Base-by-base conservation (phyloP, 2,797 vertebrate species). In the Phrynocephalus guinanensis region DNA sequence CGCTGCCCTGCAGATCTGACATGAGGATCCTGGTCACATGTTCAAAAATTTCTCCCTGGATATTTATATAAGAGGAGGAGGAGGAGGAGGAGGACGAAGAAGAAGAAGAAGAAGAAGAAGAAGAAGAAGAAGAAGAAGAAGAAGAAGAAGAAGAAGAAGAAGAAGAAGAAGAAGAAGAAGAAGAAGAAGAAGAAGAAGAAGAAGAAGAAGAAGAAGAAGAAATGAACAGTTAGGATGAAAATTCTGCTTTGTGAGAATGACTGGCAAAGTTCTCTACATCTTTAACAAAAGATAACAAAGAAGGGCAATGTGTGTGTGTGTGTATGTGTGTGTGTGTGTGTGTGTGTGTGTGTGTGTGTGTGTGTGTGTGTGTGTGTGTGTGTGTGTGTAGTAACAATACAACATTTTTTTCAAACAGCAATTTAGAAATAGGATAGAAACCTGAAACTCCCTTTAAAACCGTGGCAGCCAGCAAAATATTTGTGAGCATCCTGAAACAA, bases 381-480 rank as follows among this genome's bases (percentile, higher is more conserved):
- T 56, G 52, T 56, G 52, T 56, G 1, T 56, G 67, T 18, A 13
- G 60, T 52, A 79, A 83, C 70, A 71, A 26, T 24, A 28, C 28
- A 63, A 56, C 18, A 9, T 88, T 84, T 84, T 70, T 80, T 75
- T 63, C 38, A 72, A 38, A 73, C 75, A 13, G 70, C 56, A 63
- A 18, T 84, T 79, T 80, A 66, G 67, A 56, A 66, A 50, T 73
- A 73, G 56, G 44, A 75, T 67, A 18, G 71, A 52, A 76, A 70
- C 60, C 38, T 44, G 71, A 66, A 68, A 16, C 66, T 79, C 66
- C 44, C 66, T 56, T 16, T 50, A 68, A 33, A 85, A 87, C 82
- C 26, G 44, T 33, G 79, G 66, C 48, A 85, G 79, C 63, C n/a
- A 56, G 70, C 70, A 80, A 85, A 85, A 56, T 80, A 70, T 81